A percentile compares a stretch with the other conserved stretches of the same genome.
phyloP scores from a whole-genome alignment of 1,140 invertebrate genomes.

The Drosophila ercepeae region DNA sequence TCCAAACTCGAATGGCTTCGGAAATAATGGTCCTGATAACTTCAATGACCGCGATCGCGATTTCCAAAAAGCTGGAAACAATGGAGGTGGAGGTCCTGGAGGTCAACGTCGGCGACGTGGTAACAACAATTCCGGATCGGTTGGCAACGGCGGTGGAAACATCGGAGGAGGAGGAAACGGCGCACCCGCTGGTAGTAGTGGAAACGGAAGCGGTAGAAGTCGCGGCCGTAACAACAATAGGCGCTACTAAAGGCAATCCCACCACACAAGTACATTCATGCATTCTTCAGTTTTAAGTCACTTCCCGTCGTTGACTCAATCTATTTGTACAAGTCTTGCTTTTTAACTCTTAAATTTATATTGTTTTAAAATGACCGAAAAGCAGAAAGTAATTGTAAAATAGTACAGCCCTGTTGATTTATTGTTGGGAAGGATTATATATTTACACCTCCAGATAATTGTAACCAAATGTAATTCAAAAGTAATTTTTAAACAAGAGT shows the following conservation, averaged over 20 bases:
- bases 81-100: constrained; percentile 33
- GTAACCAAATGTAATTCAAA: not conserved
- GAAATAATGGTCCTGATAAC: constrained; percentile 53
- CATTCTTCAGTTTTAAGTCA: constrained; percentile 29
- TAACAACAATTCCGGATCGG: constrained; percentile 51
- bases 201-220: constrained; percentile 44
- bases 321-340: constrained; percentile 8
- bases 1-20: constrained; percentile 60
- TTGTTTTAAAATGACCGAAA: constrained; percentile 38
- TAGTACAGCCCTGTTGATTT: not conserved
- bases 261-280: constrained; percentile 11
- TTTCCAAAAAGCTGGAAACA: constrained; percentile 49
- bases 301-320: constrained; percentile 17
- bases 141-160: constrained; percentile 6
- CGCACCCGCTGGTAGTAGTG: constrained; percentile 8
- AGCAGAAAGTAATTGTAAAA: constrained; percentile 16
- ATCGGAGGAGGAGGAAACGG: constrained; percentile 11
- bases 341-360: constrained; percentile 38
- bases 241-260: constrained; percentile 57
- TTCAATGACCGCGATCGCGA: constrained; percentile 61
- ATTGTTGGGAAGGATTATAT: not conserved
- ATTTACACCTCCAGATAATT: not conserved
- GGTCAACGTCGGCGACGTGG: constrained; percentile 64
- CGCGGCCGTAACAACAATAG: constrained; percentile 69
- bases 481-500: not conserved